Conservation (phyloP, 2,113 vertebrate genomes). For the Tachycineta bicolor region DNA sequence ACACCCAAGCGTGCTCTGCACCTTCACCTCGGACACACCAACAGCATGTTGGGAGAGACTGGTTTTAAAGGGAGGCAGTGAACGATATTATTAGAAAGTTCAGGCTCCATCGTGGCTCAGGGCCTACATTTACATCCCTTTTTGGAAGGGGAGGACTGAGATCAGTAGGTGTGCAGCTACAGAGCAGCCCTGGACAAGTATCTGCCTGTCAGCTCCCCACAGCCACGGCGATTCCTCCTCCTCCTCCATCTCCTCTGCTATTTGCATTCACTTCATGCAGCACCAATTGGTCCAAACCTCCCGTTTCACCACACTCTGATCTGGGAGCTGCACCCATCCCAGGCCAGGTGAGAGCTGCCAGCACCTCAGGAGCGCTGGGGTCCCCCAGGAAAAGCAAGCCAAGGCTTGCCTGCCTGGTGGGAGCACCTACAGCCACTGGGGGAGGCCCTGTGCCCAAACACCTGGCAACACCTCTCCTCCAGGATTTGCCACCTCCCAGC, state of each 20-base stretch:
- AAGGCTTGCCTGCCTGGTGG: not conserved
- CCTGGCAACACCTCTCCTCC: not conserved
- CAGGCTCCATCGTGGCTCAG: not conserved
- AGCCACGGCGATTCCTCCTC: not conserved
- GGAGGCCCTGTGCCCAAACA: not conserved
- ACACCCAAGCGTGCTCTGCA: not conserved
- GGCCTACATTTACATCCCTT: not conserved
- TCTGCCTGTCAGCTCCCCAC: not conserved
- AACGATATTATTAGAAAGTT: not conserved
- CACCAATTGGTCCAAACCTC: not conserved
- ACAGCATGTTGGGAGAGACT: fast-evolving
- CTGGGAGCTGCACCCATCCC: not conserved
- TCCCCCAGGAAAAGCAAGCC: not conserved
- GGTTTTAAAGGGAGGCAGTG: not conserved
- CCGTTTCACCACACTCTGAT: not conserved
- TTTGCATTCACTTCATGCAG: not conserved
- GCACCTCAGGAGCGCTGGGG: not conserved
- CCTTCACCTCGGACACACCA: not conserved
- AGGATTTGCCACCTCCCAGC: not conserved
- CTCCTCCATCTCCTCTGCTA: not conserved
- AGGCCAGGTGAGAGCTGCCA: not conserved
- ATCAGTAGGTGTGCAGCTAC: not conserved
- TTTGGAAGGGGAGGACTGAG: not conserved
- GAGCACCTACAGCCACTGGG: not conserved
- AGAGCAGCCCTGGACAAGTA: not conserved